Evolutionary conservation across 1,140 invertebrate genomes (phyloP).

Genomic region (Bombus affinis): DNA sequence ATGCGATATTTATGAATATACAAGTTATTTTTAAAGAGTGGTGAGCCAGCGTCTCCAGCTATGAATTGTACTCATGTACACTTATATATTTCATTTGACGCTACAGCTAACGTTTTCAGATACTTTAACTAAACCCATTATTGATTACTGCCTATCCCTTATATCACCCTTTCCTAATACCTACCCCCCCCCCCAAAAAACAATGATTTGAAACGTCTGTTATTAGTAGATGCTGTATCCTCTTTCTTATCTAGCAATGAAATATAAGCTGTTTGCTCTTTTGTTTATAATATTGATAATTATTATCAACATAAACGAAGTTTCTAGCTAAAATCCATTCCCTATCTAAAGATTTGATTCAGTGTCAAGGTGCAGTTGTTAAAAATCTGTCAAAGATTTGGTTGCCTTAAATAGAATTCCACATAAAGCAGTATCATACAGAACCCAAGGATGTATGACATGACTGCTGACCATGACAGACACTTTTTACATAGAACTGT

Average conservation of each 20-base stretch:
- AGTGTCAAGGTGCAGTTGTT: constrained; percentile 42
- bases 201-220: constrained; percentile 56
- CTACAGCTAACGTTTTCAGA: constrained; percentile 63
- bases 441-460: constrained; percentile 56
- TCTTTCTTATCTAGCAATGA: constrained; percentile 36
- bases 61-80: constrained; percentile 69
- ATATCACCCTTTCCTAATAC: constrained; percentile 62
- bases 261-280: constrained; percentile 34
- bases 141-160: constrained; percentile 64
- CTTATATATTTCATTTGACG: constrained; percentile 66
- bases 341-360: constrained; percentile 44
- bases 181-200: constrained; percentile 46
- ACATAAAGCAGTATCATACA: constrained; percentile 55
- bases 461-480: constrained; percentile 19
- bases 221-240: constrained; percentile 40
- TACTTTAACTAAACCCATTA: constrained; percentile 66
- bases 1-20: constrained; percentile 81
- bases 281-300: constrained; percentile 8
- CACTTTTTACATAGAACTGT: not conserved
- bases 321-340: constrained; percentile 50
- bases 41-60: constrained; percentile 73
- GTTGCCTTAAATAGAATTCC: constrained; percentile 41
- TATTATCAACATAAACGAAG: constrained; percentile 36
- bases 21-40: constrained; percentile 77
- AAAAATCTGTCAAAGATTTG: constrained; percentile 43